Conservation (phyloP, 1,140 invertebrate species). For the Adelges cooleyi region DNA sequence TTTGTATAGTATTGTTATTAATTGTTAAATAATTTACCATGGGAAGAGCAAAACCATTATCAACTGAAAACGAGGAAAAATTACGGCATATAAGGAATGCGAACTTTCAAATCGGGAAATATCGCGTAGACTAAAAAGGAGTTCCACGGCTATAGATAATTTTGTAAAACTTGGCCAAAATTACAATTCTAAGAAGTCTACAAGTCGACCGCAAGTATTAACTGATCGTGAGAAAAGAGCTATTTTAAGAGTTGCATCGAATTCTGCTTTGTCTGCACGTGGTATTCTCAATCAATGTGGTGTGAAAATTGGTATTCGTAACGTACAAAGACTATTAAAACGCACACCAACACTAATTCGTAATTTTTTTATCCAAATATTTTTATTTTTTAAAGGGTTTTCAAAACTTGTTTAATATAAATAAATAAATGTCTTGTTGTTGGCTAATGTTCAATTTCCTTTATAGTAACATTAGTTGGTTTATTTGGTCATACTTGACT, state of each 20-base stretch:
- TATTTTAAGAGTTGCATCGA: background rate
- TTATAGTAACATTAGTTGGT: background rate
- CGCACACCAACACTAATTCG: too few relatives aligned
- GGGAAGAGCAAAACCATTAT: background rate
- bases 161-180: background rate
- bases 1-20: too few relatives aligned
- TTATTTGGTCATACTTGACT: background rate
- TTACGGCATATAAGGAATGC: background rate
- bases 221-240: background rate
- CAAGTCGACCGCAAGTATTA: background rate
- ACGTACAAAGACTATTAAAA: too few relatives aligned
- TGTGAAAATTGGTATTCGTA: too few relatives aligned
- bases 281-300: background rate
- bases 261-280: background rate
- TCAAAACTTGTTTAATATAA: too few relatives aligned
- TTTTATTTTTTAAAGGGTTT: too few relatives aligned
- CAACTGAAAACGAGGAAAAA: background rate
- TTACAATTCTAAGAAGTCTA: background rate
- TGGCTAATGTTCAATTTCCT: slow-evolving; percentile 15
- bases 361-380: too few relatives aligned
- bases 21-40: background rate
- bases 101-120: background rate
- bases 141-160: background rate
- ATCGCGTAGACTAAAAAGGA: background rate
- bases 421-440: too few relatives aligned